Percentiles rank a stretch among this genome's conserved stretches.
Conservation (phyloP, 2,113 vertebrate species). For the Puma concolor region DNA sequence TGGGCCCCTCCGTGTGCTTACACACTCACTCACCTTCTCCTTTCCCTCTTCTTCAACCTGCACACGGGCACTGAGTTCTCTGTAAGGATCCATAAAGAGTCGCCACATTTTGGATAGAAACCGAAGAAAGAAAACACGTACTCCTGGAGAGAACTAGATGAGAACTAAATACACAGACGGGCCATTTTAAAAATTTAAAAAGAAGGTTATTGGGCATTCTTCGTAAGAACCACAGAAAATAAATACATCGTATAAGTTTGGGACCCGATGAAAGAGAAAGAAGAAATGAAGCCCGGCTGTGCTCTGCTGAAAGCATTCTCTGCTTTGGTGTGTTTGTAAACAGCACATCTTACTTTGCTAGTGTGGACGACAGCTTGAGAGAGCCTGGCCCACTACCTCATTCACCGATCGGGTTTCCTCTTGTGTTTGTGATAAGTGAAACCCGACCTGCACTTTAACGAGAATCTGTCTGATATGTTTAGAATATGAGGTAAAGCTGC, state of each 20-base stretch:
- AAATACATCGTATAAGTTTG: not conserved
- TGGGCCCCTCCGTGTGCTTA: not conserved
- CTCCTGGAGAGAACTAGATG: not conserved
- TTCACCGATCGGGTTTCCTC: not conserved
- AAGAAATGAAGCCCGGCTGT: not conserved
- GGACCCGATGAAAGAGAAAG: not conserved
- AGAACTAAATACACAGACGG: not conserved
- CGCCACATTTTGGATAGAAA: not conserved
- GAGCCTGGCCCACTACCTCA: not conserved
- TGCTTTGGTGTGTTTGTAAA: not conserved
- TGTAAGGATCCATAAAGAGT: not conserved
- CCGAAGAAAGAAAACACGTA: not conserved
- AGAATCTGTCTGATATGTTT: conserved; percentile 15
- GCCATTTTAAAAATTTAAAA: not conserved
- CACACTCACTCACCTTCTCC: not conserved
- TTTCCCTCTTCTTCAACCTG: not conserved
- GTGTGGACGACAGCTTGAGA: not conserved
- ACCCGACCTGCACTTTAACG: conserved; percentile 15
- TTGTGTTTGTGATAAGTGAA: conserved; percentile 54
- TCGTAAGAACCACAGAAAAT: not conserved
- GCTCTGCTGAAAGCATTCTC: not conserved
- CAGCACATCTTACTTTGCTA: not conserved
- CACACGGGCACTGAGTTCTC: not conserved
- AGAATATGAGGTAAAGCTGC: not conserved
- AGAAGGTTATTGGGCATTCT: not conserved